Base-by-base conservation (phyloP, 1,140 invertebrate species). In the Pogonus chalceus region DNA sequence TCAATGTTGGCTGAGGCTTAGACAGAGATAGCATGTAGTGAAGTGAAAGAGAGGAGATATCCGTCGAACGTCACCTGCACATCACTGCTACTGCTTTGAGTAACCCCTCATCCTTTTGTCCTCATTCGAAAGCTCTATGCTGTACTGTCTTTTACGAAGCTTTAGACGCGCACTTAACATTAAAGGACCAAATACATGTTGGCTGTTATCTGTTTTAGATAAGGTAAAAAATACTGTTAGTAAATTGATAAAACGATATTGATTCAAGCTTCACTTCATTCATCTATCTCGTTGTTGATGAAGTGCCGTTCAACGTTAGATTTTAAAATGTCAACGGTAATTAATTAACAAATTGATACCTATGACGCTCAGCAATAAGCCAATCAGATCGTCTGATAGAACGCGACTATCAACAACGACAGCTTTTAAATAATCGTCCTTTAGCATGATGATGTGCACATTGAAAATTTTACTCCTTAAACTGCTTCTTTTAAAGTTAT, bases 251-350 rank as follows among this genome's bases (percentile, higher is more conserved):
- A 14, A 31, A 4, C 26, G 26, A 14, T 31, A 31, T 7, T 7
- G 26, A 7, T 7, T 12, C 9, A 43, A 43, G 37, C 37, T 12
- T 18, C 37, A 4, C 37, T 16, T 4, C 37, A 16, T 16, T 18
- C 37, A 3, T 43, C 9, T 16, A 3, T 43, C 37, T 4, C 18
- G 37, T 10, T 43, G 18, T 43, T 43, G 37, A 43, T 43, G 37
- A 10, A 16, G 18, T 43, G 7, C 37, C 9, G 26, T 43, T 43
- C 7, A 43, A 43, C 37, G 37, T 18, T 43, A 43, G 37, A 43
- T 43, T 43, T 43, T 43, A 43, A 43, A 43, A 43, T 16, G 37
- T 43, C 37, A 43, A 43, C 37, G 18, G 7, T 43, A 43, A 43
- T 43, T 43, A 9, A 43, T 43, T 43, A 43, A 43, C 18, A 16